Percentiles rank a stretch among this genome's conserved stretches.
These are phyloP conservation scores for Anser cygnoides DNA, from an alignment of 2,113 vertebrate species.

Conservation along the genomic window DNA sequence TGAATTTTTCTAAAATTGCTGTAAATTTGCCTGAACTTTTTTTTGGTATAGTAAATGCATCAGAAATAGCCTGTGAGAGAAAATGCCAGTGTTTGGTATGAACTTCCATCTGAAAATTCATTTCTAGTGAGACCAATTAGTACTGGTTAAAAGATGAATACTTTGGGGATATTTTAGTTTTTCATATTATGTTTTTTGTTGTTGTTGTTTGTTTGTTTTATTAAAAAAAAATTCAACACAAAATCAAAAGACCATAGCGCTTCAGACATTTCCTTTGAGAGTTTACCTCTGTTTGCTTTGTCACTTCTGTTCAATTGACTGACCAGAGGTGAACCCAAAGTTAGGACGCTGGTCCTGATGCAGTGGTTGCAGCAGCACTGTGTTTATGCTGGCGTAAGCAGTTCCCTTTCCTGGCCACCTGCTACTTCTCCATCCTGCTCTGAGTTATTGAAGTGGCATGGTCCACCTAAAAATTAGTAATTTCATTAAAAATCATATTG, in stretches of 20 bases:
- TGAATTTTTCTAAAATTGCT: neutral
- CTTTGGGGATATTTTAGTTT: neutral
- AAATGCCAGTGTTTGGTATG: neutral
- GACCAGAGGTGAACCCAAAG: slow-evolving; percentile 11
- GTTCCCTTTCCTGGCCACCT: slow-evolving; percentile 45
- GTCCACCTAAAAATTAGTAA: neutral
- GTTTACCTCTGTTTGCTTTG: neutral
- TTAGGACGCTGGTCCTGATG: neutral
- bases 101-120: neutral
- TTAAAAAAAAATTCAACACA: neutral
- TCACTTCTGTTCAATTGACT: neutral
- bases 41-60: neutral
- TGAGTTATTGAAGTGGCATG: neutral
- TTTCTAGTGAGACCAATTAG: neutral
- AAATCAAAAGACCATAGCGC: neutral
- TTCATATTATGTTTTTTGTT: neutral
- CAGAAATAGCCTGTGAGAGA: neutral
- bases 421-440: neutral
- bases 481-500: accelerated
- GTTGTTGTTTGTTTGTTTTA: neutral
- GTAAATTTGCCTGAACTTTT: neutral
- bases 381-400: slow-evolving; percentile 32
- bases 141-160: neutral
- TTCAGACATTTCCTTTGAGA: neutral
- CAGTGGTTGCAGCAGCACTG: neutral